Evolutionary conservation across 2,797 vertebrate species (phyloP), one percentile per base, ranked within the genome.

Genomic region (Pangasius larnaudii): DNA sequence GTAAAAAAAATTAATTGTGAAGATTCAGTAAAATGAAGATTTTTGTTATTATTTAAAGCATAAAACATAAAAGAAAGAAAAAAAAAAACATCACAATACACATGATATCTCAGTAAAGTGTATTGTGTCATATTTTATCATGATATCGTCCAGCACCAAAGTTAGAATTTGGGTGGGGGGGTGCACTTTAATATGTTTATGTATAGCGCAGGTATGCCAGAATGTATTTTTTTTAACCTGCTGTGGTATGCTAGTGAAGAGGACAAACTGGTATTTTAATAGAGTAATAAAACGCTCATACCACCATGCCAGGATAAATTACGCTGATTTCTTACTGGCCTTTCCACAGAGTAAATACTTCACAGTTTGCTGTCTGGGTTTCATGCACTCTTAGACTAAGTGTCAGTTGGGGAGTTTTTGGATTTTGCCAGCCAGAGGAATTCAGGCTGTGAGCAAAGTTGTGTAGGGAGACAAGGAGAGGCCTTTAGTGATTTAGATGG

Each of bases 341-440:
- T 72, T 85, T 78, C 86, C 53, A 65, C 78, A 89, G 51, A 88
- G 90, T 90, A 91, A 92, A 93, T 82, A 92, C 78, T 91, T 92
- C 87, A 89, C 90, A 91, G 89, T 90, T 91, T 91, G 87, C 89
- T 91, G 88, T 91, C 91, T 91, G 91, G 89, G 81, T 89, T 91
- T 92, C 90, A 89, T 88, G 88, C 72, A 90, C 84, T 89, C 86
- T 81, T 87, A 75, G 89, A 86, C 79, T 90, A 86, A 90, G 89
- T 91, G 90, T 91, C 89, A 91, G 81, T 87, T 91, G 81, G 79
- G 77, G 87, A 81, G 59, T 79, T 85, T 90, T 88, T 56, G 79
- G 78, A 86, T 87, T 86, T 81, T 49, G 79, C 72, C 51, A 79
- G 79, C 77, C 86, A 86, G 81, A 89, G 87, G 86, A 91, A 92